Evolutionary conservation across 2,888 invertebrate species (phyloP).

Genomic region (Andrena hattorfiana): DNA sequence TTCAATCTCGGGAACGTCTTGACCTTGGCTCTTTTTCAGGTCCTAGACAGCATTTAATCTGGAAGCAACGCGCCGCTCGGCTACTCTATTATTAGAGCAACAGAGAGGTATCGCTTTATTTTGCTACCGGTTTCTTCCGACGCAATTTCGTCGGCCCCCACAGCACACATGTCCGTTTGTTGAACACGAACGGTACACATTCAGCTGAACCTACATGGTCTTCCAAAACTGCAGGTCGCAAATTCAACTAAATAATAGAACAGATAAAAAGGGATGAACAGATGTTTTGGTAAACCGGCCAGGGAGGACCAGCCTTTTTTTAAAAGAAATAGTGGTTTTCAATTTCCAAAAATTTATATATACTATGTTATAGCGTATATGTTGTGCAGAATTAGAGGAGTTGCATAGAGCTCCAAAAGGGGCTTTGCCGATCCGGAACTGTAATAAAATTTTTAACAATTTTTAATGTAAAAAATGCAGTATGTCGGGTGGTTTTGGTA

Average conservation of each 20-base stretch:
- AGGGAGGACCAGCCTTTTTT: no score
- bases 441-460: no score
- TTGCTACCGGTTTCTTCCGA: conserved; percentile 65
- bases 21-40: conserved; percentile 64
- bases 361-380: no score
- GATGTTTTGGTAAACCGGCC: no score
- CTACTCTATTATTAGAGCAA: conserved; percentile 77
- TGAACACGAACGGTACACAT: conserved; percentile 7
- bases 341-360: no score
- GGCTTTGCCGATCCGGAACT: no score
- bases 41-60: conserved; percentile 76
- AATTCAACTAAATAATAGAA: background rate
- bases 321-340: no score
- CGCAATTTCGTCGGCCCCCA: conserved; percentile 31
- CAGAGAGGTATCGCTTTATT: conserved; percentile 53
- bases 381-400: no score
- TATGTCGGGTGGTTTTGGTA: no score
- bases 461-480: no score
- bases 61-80: conserved; percentile 68
- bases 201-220: background rate
- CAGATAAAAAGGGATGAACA: no score
- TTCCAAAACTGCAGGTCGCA: background rate
- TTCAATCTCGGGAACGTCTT: conserved; percentile 52
- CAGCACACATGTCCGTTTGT: conserved; percentile 10
- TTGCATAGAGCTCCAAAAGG: no score